phyloP scores from a whole-genome alignment of 2,113 vertebrate genomes.

The Tetrax tetrax region DNA sequence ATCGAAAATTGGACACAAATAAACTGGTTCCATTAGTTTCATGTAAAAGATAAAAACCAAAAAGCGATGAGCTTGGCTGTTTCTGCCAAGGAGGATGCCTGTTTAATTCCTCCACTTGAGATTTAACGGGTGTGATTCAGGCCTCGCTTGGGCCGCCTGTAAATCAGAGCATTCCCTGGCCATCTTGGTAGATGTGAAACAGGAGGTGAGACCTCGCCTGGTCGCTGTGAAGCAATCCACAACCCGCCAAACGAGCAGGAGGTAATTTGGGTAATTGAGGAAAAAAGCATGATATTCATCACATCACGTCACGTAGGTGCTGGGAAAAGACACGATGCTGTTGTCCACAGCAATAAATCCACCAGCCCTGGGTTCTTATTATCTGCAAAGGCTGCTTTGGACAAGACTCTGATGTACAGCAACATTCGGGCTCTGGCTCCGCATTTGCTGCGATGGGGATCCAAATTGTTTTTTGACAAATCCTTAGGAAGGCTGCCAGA shows the following conservation, averaged over 20 bases:
- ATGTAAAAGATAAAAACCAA: background rate
- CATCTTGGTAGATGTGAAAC: background rate
- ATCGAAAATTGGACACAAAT: constrained; percentile 47
- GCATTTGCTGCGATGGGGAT: background rate
- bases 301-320: background rate
- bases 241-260: background rate
- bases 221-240: background rate
- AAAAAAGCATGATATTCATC: background rate
- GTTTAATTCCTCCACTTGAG: background rate
- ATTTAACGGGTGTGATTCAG: background rate
- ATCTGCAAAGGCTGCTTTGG: background rate
- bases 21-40: constrained; percentile 57
- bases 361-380: background rate
- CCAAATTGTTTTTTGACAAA: constrained; percentile 38
- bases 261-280: constrained; percentile 43
- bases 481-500: constrained; percentile 23
- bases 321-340: background rate
- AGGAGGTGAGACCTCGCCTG: background rate
- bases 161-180: background rate
- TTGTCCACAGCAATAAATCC: background rate
- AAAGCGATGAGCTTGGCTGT: background rate
- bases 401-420: background rate
- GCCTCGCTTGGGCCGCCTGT: background rate
- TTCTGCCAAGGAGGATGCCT: background rate
- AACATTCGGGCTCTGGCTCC: background rate